These are phyloP conservation scores for Tetramorium parvispinum DNA, from an alignment of 1,140 invertebrate species.

Conservation along the genomic window DNA sequence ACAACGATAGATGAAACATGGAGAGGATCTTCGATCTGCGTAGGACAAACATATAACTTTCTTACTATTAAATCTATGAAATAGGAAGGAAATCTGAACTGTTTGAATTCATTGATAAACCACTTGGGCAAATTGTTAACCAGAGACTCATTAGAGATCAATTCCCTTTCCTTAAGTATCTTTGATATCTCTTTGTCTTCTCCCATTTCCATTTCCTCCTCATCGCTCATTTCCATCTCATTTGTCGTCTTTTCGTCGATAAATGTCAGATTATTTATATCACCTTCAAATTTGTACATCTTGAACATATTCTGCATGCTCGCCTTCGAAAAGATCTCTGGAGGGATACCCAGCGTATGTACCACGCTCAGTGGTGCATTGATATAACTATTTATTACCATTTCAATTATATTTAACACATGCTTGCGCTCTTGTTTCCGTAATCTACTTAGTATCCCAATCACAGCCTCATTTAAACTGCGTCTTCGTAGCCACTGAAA, in stretches of 20 bases:
- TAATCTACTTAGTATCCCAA: conserved; percentile 88
- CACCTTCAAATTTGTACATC: conserved; percentile 72
- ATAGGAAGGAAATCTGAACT: conserved; percentile 87
- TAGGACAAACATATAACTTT: conserved; percentile 88
- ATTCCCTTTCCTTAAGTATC: conserved; percentile 11
- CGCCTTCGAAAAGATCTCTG: conserved; percentile 65
- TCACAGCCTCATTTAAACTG: conserved; percentile 89
- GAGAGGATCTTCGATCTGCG: conserved; percentile 91
- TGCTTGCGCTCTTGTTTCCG: conserved; percentile 85
- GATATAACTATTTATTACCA: conserved; percentile 88
- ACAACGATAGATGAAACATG: conserved; percentile 87
- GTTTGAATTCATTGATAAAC: conserved; percentile 88
- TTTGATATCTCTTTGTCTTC: conserved; percentile 22
- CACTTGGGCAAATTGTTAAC: conserved; percentile 85
- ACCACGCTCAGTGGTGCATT: conserved; percentile 86
- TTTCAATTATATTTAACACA: conserved; percentile 87
- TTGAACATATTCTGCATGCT: conserved; percentile 31
- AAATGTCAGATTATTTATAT: conserved; percentile 61
- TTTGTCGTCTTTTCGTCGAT: conserved; percentile 24
- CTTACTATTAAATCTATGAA: conserved; percentile 89
- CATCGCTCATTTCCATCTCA: not conserved
- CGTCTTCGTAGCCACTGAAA: conserved; percentile 91
- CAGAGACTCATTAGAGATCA: conserved; percentile 38
- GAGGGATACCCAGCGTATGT: conserved; percentile 69
- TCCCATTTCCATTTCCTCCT: conserved; percentile 17